Conservation (phyloP, 2,888 invertebrate genomes). For the Drosophila niveifrons region DNA sequence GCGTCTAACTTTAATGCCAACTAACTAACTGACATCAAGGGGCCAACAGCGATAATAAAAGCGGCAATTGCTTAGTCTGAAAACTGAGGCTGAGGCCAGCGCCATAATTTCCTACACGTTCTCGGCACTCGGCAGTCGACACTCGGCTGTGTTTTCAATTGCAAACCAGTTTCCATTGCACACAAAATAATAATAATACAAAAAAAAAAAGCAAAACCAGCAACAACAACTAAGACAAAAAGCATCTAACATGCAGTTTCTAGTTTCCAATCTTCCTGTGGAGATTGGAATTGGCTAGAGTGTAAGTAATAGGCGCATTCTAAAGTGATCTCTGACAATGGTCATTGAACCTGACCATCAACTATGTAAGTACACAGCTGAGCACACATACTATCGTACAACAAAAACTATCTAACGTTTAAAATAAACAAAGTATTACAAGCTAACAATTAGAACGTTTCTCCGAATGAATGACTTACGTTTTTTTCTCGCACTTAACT, state of each 20-base stretch:
- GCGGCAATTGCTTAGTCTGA: slow-evolving; percentile 51
- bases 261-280: slow-evolving; percentile 68
- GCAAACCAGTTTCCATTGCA: slow-evolving; percentile 67
- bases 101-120: slow-evolving; percentile 51
- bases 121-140: background rate
- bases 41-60: slow-evolving; percentile 20
- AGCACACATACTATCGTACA: slow-evolving; percentile 29
- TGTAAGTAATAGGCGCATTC: slow-evolving; percentile 24
- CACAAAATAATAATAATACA: slow-evolving; percentile 15
- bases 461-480: slow-evolving; percentile 54
- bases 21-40: slow-evolving; percentile 49
- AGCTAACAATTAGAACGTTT: slow-evolving; percentile 60
- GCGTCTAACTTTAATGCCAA: slow-evolving; percentile 27
- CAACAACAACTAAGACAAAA: slow-evolving; percentile 11
- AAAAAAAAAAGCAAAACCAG: background rate
- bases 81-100: slow-evolving; percentile 62
- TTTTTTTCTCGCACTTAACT: slow-evolving; percentile 21
- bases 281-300: slow-evolving; percentile 47
- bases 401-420: slow-evolving; percentile 31
- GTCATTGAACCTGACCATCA: slow-evolving; percentile 68
- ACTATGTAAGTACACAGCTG: slow-evolving; percentile 11
- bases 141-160: slow-evolving; percentile 37
- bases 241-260: slow-evolving; percentile 48
- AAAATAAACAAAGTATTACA: slow-evolving; percentile 51
- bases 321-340: slow-evolving; percentile 31